Evolutionary conservation across 2,797 vertebrate species (phyloP), one percentile per base, ranked within the genome.

Genomic region (Ctenochaetus hawaiiensis): DNA sequence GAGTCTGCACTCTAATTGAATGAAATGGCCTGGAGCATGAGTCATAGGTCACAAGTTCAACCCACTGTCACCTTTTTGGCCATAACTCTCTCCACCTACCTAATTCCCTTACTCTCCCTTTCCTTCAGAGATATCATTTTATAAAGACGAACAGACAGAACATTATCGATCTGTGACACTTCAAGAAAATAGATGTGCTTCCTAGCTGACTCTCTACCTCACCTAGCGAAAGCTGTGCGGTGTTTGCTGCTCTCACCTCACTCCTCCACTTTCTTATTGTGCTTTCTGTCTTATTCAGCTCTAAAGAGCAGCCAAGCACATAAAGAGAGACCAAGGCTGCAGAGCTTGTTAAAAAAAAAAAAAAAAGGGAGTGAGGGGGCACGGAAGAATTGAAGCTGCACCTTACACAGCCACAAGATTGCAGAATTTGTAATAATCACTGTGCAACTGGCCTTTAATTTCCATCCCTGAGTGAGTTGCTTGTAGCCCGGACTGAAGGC

Each of bases 401-500:
- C 85, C 80, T 89, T 83, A 84, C 56, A 37, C 77, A 68, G 85
- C 78, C 72, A 61, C 73, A 86, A 61, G 44, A 87, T 56, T 87
- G 81, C 65, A 86, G 52, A 83, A 64, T 90, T 77, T 82, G 81
- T 68, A 85, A 83, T 86, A 87, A 82, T 52, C 70, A 56, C 75
- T 64, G 72, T 22, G 64, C 77, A 87, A 85, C 57, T 78, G 78
- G 67, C 81, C 81, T 87, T 91, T 87, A 79, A 91, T 93, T 93
- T 91, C 81, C 84, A 84, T 80, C 83, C 72, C 52, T 77, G 73
- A 91, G 60, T 85, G 82, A 86, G 72, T 78, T 83, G 81, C 68
- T 85, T 67, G 49, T 74, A 66, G 74, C 60, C 30, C 64, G 74
- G 72, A 47, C 26, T 47, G 65, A 58, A 66, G 18, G 56, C 23